Percentiles rank a stretch among this genome's conserved stretches.
Conservation (phyloP, 1,140 invertebrate species). For the Ceratoteleas bidentatus region DNA sequence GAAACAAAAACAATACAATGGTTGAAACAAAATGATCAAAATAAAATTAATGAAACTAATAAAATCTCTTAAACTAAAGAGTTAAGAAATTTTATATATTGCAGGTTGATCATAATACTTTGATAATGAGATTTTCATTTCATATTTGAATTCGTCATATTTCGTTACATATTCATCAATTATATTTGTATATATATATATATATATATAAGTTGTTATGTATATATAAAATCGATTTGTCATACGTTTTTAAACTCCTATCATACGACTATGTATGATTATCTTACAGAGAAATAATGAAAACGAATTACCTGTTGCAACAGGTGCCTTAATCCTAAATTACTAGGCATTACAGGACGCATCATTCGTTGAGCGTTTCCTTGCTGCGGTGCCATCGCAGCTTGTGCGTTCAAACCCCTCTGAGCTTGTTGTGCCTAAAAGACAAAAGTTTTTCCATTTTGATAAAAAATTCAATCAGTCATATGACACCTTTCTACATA, state of each 20-base stretch:
- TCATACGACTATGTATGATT: background rate
- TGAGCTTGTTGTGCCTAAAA: constrained; percentile 77
- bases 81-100: no score
- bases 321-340: constrained; percentile 86
- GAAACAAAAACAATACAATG: constrained; percentile 13
- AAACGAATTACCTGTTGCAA: constrained; percentile 84
- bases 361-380: constrained; percentile 84
- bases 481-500: background rate
- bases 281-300: constrained; percentile 4
- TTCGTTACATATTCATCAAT: no score
- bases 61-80: no score
- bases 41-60: no score
- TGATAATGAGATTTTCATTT: no score
- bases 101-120: no score
- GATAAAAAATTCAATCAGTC: constrained; percentile 31
- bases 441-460: background rate
- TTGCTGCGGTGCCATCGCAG: constrained; percentile 77
- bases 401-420: constrained; percentile 73
- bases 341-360: constrained; percentile 84
- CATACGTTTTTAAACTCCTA: no score
- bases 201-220: background rate
- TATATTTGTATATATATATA: constrained; percentile 9
- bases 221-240: no score
- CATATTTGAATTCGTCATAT: no score
- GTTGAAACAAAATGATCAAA: no score